Conservation (phyloP, 2,888 invertebrate species). For the Dynastes grantii region DNA sequence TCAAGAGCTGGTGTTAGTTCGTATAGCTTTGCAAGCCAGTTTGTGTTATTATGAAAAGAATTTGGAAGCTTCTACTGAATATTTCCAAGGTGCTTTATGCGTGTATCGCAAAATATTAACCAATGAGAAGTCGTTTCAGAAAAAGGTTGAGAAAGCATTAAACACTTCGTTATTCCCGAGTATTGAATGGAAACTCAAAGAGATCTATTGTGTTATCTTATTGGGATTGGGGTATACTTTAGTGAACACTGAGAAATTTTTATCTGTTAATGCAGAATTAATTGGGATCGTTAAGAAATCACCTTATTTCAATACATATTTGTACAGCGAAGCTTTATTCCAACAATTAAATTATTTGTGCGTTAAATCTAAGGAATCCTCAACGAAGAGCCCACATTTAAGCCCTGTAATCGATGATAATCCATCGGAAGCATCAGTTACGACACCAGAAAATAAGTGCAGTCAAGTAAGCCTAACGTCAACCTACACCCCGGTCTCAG, state of each 20-base stretch:
- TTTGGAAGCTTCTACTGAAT: slow-evolving; percentile 20
- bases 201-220: slow-evolving; percentile 30
- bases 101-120: slow-evolving; percentile 25
- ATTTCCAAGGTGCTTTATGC: slow-evolving; percentile 32
- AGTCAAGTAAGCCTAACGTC: slow-evolving; percentile 28
- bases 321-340: slow-evolving; percentile 47
- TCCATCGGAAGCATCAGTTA: not conserved
- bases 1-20: slow-evolving; percentile 59
- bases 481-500: not conserved
- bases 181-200: slow-evolving; percentile 14
- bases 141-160: slow-evolving; percentile 18
- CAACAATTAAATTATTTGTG: slow-evolving; percentile 29
- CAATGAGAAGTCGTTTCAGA: slow-evolving; percentile 16
- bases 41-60: slow-evolving; percentile 25
- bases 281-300: slow-evolving; percentile 9
- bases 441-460: slow-evolving; percentile 38
- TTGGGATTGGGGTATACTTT: slow-evolving; percentile 33
- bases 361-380: not conserved
- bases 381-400: not conserved
- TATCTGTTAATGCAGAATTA: slow-evolving; percentile 3
- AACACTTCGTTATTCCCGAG: slow-evolving; percentile 17
- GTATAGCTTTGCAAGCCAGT: slow-evolving; percentile 35
- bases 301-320: slow-evolving; percentile 34
- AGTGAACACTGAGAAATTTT: slow-evolving; percentile 7
- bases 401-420: not conserved